Conservation (phyloP, 1,140 invertebrate species). For the Diachasma alloeum region DNA sequence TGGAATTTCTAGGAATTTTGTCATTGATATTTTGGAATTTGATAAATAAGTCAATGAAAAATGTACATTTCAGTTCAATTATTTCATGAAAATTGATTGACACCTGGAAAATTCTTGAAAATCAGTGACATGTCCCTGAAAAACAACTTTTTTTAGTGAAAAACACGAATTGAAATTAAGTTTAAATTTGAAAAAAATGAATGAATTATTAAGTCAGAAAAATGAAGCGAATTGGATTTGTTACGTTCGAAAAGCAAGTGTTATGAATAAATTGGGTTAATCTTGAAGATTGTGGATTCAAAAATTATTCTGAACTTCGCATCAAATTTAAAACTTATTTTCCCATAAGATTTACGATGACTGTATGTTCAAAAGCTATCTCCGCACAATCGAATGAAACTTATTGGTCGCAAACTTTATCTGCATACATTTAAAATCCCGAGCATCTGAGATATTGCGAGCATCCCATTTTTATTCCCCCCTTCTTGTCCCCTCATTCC, state of each 20-base stretch:
- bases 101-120: no score
- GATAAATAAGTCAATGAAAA: no score
- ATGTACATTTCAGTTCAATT: no score
- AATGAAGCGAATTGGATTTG: no score
- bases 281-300: not conserved
- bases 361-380: not conserved
- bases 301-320: not conserved
- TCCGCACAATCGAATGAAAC: not conserved
- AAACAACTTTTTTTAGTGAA: no score
- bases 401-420: not conserved
- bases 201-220: no score
- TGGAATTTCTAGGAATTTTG: no score
- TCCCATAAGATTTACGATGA: not conserved
- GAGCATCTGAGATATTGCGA: not conserved
- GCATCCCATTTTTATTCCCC: not conserved
- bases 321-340: not conserved
- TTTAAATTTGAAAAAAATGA: not conserved
- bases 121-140: no score
- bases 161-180: no score
- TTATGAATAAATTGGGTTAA: not conserved
- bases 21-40: no score
- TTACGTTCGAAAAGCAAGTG: not conserved
- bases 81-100: no score
- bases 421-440: not conserved
- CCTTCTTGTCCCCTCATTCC: not conserved